phyloP scores from a whole-genome alignment of 2,888 invertebrate genomes.

The Megastigmus dorsalis region DNA sequence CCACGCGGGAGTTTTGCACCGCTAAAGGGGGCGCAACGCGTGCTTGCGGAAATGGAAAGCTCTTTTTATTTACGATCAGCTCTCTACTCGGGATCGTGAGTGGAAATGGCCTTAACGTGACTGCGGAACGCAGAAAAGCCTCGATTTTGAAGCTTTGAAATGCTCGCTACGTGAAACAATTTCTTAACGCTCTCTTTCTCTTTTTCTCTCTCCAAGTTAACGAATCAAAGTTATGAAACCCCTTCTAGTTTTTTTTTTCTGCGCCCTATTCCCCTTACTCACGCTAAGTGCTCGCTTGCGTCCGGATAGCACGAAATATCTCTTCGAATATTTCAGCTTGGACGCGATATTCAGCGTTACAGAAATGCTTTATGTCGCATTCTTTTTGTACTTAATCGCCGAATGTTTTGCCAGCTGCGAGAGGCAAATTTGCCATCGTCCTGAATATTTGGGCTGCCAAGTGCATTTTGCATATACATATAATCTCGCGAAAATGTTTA shows the following conservation, averaged over 20 bases:
- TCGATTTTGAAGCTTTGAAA: slow-evolving; percentile 39
- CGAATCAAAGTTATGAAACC: slow-evolving; percentile 20
- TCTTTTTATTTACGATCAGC: slow-evolving; percentile 48
- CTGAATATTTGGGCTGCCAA: no score
- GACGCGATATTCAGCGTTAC: no score
- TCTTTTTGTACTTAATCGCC: no score
- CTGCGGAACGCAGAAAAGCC: background rate
- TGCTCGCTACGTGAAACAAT: slow-evolving; percentile 34
- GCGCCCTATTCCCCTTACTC: background rate
- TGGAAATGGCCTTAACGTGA: slow-evolving; percentile 42
- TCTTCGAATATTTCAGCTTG: no score
- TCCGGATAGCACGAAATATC: no score
- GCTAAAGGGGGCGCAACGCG: no score
- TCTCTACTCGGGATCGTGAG: slow-evolving; percentile 26
- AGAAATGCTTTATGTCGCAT: no score
- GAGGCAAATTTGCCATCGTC: no score
- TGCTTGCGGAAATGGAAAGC: slow-evolving; percentile 19
- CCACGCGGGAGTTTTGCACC: no score
- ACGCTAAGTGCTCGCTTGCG: background rate
- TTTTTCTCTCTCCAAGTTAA: background rate
- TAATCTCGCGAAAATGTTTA: no score
- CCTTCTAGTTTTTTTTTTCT: background rate
- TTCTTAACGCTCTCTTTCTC: slow-evolving; percentile 17
- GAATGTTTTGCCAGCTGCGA: no score
- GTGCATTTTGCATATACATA: no score